Evolutionary conservation across 2,888 invertebrate genomes (phyloP).

Genomic region (Lasioglossum vierecki): DNA sequence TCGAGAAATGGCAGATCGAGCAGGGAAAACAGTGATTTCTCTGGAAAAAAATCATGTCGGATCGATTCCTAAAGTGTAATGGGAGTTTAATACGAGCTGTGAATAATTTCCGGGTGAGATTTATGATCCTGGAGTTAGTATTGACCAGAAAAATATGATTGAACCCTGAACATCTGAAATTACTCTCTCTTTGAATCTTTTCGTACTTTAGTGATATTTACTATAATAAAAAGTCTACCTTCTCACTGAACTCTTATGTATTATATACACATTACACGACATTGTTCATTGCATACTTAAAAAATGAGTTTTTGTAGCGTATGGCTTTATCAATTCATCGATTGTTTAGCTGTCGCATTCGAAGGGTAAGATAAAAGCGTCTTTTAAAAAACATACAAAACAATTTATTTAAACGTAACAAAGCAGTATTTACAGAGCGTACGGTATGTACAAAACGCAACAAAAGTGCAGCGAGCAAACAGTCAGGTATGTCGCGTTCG

Average conservation of each 20-base stretch:
- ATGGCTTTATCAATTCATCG: no score
- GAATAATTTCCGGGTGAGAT: neutral
- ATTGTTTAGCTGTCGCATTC: neutral
- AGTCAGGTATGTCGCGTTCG: conserved; percentile 39
- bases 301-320: no score
- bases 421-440: conserved; percentile 65
- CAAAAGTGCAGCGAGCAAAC: conserved; percentile 43
- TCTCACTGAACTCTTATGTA: no score
- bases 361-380: neutral
- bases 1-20: neutral
- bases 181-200: neutral
- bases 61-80: neutral
- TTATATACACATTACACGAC: no score
- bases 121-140: neutral
- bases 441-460: conserved; percentile 63
- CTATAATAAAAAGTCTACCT: no score
- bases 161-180: neutral
- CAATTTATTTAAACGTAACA: conserved; percentile 64
- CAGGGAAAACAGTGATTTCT: neutral
- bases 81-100: neutral
- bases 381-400: conserved; percentile 51
- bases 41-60: no score
- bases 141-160: neutral
- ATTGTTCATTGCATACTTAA: no score
- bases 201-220: neutral